Conservation (phyloP, 1,140 invertebrate genomes). For the Battus philenor region DNA sequence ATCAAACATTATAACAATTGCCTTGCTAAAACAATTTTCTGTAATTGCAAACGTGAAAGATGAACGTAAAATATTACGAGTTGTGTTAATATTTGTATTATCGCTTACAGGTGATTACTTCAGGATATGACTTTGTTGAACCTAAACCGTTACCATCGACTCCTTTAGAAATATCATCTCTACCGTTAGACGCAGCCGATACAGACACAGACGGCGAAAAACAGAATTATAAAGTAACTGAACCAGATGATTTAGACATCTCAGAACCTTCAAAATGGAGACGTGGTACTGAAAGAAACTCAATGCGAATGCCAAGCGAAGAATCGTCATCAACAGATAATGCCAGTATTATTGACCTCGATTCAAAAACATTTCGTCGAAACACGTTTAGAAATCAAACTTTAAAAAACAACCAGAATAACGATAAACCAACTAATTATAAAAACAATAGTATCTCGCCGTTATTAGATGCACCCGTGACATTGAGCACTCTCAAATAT, state of each 20-base stretch:
- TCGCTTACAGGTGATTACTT: conserved; percentile 66
- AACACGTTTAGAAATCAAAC: conserved; percentile 40
- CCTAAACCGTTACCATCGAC: conserved; percentile 41
- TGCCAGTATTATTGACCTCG: conserved; percentile 74
- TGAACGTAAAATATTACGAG: too few species aligned
- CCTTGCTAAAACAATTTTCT: too few species aligned
- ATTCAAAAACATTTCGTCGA: conserved; percentile 41
- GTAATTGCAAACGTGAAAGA: too few species aligned
- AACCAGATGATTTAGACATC: conserved; percentile 67
- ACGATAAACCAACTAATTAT: conserved; percentile 37
- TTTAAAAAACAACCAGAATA: conserved; percentile 32
- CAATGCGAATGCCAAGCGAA: conserved; percentile 78
- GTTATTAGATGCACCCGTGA: conserved; percentile 49
- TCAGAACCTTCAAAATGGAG: conserved; percentile 77
- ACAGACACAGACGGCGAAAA: conserved; percentile 41
- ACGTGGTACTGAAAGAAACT: conserved; percentile 77
- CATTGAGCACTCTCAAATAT: conserved; percentile 63
- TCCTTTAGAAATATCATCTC: conserved; percentile 64
- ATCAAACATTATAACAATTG: too few species aligned
- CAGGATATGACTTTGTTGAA: conserved; percentile 54
- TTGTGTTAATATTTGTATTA: too few species aligned
- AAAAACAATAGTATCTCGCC: conserved; percentile 42
- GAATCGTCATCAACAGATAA: conserved; percentile 53
- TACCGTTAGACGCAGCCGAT: conserved; percentile 39
- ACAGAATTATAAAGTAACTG: conserved; percentile 69